Percentiles rank a stretch among this genome's conserved stretches.
Evolutionary conservation across 2,888 invertebrate genomes (phyloP).

Genomic region (Leptinotarsa rubiginosa): DNA sequence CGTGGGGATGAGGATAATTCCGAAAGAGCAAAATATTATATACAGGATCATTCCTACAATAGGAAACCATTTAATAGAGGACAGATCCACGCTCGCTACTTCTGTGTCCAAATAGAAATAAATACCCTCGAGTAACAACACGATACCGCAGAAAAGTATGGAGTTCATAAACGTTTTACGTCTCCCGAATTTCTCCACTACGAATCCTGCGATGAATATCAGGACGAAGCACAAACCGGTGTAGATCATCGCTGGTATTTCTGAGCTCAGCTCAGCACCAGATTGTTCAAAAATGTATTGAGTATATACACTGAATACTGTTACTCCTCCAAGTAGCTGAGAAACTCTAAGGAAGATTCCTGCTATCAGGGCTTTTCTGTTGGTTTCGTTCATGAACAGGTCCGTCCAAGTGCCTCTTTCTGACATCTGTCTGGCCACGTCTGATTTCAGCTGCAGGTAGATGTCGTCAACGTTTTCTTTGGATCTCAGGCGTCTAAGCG

Average conservation of each 20-base stretch:
- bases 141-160: constrained; percentile 49
- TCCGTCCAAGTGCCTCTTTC: constrained; percentile 58
- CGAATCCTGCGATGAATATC: constrained; percentile 47
- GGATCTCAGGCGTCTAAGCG: constrained; percentile 50
- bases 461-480: constrained; percentile 52
- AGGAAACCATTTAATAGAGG: constrained; percentile 37
- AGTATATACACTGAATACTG: constrained; percentile 54
- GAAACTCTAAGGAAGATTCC: constrained; percentile 53
- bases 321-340: constrained; percentile 57
- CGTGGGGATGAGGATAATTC: constrained; percentile 55
- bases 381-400: constrained; percentile 52
- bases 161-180: constrained; percentile 52
- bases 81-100: constrained; percentile 27
- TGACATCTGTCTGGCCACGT: constrained; percentile 55
- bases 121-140: constrained; percentile 46
- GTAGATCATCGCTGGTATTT: constrained; percentile 45
- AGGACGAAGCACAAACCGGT: constrained; percentile 42
- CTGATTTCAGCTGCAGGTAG: constrained; percentile 48
- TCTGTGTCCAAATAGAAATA: constrained; percentile 52
- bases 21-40: constrained; percentile 51
- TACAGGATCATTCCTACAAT: constrained; percentile 56
- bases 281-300: constrained; percentile 58
- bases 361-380: constrained; percentile 54
- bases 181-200: constrained; percentile 52
- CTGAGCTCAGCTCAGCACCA: constrained; percentile 52